Conservation (phyloP, 2,797 vertebrate species). For the Botia almorhae region DNA sequence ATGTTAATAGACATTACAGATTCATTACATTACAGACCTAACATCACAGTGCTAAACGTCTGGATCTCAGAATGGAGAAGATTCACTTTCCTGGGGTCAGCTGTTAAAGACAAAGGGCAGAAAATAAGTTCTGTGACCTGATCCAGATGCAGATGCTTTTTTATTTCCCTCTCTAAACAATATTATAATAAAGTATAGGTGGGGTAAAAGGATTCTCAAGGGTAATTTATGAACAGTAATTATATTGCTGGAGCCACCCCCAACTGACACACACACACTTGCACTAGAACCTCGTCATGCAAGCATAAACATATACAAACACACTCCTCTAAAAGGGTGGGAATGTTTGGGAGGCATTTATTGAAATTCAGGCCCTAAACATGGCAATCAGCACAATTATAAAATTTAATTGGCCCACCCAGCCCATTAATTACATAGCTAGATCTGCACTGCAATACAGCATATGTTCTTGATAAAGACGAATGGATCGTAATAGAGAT, state of each 20-base stretch:
- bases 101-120: conserved; percentile 5
- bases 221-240: conserved; percentile 59
- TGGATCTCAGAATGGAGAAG: not conserved
- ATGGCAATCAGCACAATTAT: conserved; percentile 77
- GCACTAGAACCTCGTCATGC: conserved; percentile 15
- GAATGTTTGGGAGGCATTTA: conserved; percentile 64
- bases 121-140: not conserved
- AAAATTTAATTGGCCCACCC: conserved; percentile 79
- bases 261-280: not conserved
- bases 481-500: conserved; percentile 70
- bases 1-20: conserved; percentile 6
- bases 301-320: conserved; percentile 34
- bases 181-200: conserved; percentile 52
- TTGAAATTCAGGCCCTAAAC: conserved; percentile 74
- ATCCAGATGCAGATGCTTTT: conserved; percentile 11
- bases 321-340: conserved; percentile 45
- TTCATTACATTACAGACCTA: conserved; percentile 4
- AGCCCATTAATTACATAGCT: conserved; percentile 78
- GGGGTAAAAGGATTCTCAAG: conserved; percentile 29
- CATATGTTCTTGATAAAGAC: conserved; percentile 77
- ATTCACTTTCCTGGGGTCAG: not conserved
- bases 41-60: not conserved
- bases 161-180: conserved; percentile 30
- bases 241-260: conserved; percentile 45
- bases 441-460: conserved; percentile 57